These are phyloP conservation scores for Lasioglossum leucozonium DNA, from an alignment of 2,888 invertebrate species.

Conservation along the genomic window DNA sequence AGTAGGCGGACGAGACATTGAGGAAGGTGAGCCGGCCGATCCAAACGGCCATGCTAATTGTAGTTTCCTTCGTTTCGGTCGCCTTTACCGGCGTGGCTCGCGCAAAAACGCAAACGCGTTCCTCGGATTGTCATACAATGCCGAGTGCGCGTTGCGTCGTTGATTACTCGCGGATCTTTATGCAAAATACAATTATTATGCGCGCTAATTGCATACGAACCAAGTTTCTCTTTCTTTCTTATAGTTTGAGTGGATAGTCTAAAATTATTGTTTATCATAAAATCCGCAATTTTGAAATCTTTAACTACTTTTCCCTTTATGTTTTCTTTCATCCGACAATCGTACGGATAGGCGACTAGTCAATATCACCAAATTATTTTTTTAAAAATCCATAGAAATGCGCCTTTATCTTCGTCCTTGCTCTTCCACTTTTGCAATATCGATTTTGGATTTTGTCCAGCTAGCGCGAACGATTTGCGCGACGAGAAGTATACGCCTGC, in stretches of 20 bases:
- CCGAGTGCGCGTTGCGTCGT: not conserved
- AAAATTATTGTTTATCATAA: too few species aligned
- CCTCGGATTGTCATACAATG: conserved; percentile 54
- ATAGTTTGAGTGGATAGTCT: too few species aligned
- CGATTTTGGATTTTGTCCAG: not conserved
- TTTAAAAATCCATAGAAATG: too few species aligned
- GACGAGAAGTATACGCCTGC: conserved; percentile 23
- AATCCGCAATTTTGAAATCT: too few species aligned
- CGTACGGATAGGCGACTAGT: not conserved
- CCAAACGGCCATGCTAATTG: conserved; percentile 73
- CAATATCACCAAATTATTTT: not conserved
- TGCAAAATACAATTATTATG: too few species aligned
- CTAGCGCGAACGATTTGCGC: not conserved
- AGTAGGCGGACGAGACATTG: conserved; percentile 77
- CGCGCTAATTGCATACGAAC: too few species aligned
- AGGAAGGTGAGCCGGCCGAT: conserved; percentile 68
- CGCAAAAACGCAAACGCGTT: conserved; percentile 13
- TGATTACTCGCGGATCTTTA: not conserved
- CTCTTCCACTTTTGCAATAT: not conserved
- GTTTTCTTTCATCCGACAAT: not conserved
- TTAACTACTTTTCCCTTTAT: not conserved
- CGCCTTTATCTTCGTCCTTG: not conserved
- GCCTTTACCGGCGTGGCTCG: conserved; percentile 28
- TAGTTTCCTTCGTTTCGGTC: conserved; percentile 59
- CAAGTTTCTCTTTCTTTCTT: too few species aligned